A percentile compares a stretch with the other conserved stretches of the same genome.
Evolutionary conservation across 2,113 vertebrate species (phyloP).

Genomic region (human): DNA sequence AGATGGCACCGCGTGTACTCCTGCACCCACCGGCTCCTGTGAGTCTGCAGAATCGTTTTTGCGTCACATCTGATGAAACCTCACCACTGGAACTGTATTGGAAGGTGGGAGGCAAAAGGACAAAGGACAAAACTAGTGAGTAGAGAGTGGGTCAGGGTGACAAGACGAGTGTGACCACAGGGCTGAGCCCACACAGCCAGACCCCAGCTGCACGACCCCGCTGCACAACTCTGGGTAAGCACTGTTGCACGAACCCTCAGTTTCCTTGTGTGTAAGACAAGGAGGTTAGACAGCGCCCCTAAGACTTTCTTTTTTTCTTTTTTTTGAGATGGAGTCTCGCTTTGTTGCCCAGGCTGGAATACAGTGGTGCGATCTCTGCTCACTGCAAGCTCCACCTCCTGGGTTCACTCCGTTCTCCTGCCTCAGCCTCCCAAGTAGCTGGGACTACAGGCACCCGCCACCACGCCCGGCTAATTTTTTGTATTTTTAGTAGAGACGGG

Average conservation of each 20-base stretch:
- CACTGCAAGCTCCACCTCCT: too few species aligned
- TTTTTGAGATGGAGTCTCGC: too few species aligned
- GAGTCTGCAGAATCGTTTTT: background rate
- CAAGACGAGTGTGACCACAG: fast-evolving
- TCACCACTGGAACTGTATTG: background rate
- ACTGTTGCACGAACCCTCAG: background rate
- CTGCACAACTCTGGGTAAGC: background rate
- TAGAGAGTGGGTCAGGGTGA: background rate
- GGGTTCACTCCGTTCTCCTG: too few species aligned
- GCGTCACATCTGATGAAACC: background rate
- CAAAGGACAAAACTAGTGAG: background rate
- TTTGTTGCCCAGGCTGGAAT: too few species aligned
- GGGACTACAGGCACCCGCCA: too few species aligned
- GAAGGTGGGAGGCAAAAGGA: background rate
- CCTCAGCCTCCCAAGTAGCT: too few species aligned
- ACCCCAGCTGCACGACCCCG: background rate
- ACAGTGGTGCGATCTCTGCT: too few species aligned
- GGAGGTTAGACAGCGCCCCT: background rate
- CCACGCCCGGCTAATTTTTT: too few species aligned
- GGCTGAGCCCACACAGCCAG: background rate
- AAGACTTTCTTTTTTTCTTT: background rate
- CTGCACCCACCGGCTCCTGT: background rate
- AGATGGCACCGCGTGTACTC: background rate
- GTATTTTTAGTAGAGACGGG: too few species aligned
- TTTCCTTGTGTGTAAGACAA: background rate